Conservation (phyloP, 2,797 vertebrate species). For the Myoxocephalus aenaeus region DNA sequence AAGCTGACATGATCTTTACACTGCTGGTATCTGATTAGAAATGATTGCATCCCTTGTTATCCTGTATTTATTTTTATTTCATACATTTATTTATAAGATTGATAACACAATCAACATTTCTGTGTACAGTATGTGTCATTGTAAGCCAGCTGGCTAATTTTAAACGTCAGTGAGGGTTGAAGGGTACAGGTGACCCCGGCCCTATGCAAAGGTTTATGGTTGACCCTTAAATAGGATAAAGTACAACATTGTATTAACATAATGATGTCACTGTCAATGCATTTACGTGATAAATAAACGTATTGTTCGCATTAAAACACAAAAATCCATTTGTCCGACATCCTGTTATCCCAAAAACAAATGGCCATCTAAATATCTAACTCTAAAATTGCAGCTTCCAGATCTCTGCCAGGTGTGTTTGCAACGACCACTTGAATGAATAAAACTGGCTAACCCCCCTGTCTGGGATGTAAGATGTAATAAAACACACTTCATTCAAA, state of each 20-base stretch:
- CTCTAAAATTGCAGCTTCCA: not conserved
- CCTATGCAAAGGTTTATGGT: not conserved
- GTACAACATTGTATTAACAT: not conserved
- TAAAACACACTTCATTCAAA: not conserved
- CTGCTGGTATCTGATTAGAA: not conserved
- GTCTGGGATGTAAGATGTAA: not conserved
- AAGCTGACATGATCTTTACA: not conserved
- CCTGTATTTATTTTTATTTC: not conserved
- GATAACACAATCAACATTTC: not conserved
- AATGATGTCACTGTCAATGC: not conserved
- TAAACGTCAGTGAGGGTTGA: conserved; percentile 1
- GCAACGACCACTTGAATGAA: not conserved
- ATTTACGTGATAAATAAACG: not conserved
- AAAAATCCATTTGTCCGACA: not conserved
- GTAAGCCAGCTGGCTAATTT: conserved; percentile 3
- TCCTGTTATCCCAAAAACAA: not conserved
- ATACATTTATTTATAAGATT: conserved; percentile 10
- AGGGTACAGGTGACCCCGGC: not conserved
- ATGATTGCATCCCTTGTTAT: not conserved
- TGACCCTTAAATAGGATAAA: not conserved
- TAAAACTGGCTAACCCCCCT: not conserved
- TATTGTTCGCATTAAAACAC: not conserved
- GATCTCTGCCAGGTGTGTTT: not conserved
- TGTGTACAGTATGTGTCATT: not conserved
- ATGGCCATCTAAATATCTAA: not conserved